Evolutionary conservation across 2,797 vertebrate genomes (phyloP).

Genomic region (Anomalospiza imberbis): DNA sequence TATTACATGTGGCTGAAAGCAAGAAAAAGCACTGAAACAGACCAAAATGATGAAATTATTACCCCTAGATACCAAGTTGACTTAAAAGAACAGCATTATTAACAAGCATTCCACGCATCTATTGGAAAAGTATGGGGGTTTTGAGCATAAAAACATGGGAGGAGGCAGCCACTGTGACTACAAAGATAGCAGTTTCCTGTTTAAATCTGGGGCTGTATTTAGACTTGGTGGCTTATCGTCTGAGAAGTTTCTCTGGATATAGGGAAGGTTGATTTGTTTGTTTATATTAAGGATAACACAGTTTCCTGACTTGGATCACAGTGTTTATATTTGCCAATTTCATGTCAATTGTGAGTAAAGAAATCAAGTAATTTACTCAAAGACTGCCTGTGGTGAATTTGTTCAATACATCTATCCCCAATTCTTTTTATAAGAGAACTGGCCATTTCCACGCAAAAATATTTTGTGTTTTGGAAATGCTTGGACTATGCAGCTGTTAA

Average conservation of each 20-base stretch:
- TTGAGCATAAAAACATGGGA: background rate
- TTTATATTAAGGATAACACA: background rate
- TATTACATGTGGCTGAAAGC: background rate
- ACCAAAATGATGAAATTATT: background rate
- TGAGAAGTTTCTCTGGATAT: background rate
- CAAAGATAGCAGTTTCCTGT: constrained; percentile 44
- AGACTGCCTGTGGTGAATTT: background rate
- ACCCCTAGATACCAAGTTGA: background rate
- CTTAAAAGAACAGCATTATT: background rate
- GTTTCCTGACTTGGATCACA: background rate
- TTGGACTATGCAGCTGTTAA: background rate
- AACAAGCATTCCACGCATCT: background rate
- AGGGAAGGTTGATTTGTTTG: constrained; percentile 3
- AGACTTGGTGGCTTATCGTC: background rate
- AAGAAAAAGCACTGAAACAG: background rate
- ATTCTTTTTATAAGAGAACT: background rate
- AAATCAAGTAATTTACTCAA: background rate
- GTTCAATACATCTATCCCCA: background rate
- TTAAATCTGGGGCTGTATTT: constrained; percentile 4
- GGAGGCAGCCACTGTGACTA: background rate
- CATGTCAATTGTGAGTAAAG: background rate
- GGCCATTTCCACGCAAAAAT: background rate
- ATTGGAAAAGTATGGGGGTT: background rate
- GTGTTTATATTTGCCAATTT: background rate
- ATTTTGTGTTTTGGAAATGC: background rate